Conservation (phyloP, 2,888 invertebrate genomes). For the Habrosyne pyritoides region DNA sequence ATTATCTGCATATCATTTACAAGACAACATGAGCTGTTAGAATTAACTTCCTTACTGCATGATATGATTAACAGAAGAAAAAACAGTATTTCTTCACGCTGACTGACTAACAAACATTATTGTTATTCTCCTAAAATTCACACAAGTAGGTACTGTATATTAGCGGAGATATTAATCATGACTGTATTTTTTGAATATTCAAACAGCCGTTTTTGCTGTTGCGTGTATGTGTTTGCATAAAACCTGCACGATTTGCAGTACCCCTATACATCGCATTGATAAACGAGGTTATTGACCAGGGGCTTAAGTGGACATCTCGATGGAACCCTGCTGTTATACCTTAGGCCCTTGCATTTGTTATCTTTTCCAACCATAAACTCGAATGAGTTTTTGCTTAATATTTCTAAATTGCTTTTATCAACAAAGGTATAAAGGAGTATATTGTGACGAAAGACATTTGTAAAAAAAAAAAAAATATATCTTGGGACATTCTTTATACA, state of each 20-base stretch:
- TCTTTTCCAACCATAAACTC: not conserved
- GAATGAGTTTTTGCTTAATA: not conserved
- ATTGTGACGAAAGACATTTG: not conserved
- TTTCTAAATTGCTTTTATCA: not conserved
- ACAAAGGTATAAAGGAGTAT: not conserved
- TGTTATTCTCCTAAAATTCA: not conserved
- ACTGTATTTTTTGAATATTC: conserved; percentile 4
- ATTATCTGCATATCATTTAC: conserved; percentile 4
- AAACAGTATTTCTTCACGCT: not conserved
- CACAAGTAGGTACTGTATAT: not conserved
- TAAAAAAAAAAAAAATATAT: no score
- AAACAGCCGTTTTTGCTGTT: not conserved
- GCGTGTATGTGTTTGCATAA: conserved; percentile 14
- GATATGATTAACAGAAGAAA: not conserved
- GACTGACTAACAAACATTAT: not conserved
- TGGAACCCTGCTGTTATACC: conserved; percentile 13
- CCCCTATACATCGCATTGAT: conserved; percentile 24
- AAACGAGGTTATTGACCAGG: conserved; percentile 31
- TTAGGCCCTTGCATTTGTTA: conserved; percentile 6
- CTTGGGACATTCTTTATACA: no score
- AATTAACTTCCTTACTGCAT: not conserved
- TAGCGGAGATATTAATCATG: not conserved
- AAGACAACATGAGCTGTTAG: not conserved
- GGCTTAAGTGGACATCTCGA: conserved; percentile 20
- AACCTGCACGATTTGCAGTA: conserved; percentile 14